Percentiles rank a stretch among this genome's conserved stretches.
phyloP scores from a whole-genome alignment of 2,888 invertebrate genomes.

The Noctua janthe region DNA sequence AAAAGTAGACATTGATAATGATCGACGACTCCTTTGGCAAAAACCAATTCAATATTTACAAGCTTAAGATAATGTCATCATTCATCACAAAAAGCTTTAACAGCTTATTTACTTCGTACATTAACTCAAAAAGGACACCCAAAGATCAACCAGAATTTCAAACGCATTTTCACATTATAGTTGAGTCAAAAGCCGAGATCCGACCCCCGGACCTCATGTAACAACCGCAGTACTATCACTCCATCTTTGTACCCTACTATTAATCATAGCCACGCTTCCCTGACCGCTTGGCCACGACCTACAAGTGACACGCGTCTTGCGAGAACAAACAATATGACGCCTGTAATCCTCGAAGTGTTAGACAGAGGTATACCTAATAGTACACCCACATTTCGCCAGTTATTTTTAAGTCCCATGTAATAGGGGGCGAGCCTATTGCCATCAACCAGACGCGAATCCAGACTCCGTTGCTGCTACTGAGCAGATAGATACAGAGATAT shows the following conservation, averaged over 20 bases:
- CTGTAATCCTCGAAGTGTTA: too few relatives aligned
- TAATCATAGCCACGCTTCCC: constrained; percentile 49
- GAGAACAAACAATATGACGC: neutral
- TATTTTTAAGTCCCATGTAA: too few relatives aligned
- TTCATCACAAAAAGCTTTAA: constrained; percentile 12
- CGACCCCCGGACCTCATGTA: constrained; percentile 21
- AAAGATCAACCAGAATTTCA: constrained; percentile 11
- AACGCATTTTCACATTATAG: constrained; percentile 19
- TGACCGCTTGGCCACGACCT: neutral
- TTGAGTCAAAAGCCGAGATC: constrained; percentile 16
- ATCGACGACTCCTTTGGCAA: too few relatives aligned
- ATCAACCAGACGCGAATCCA: too few relatives aligned
- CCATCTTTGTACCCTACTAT: constrained; percentile 51
- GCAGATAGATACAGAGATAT: too few relatives aligned
- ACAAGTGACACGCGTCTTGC: neutral
- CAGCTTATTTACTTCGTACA: constrained; percentile 1
- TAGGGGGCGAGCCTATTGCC: too few relatives aligned
- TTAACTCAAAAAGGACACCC: neutral
- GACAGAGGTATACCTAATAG: too few relatives aligned
- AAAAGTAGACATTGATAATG: neutral
- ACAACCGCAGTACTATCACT: constrained; percentile 45
- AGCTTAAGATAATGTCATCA: neutral
- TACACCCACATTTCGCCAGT: too few relatives aligned
- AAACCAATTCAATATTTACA: neutral
- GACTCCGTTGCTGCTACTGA: too few relatives aligned